Evolutionary conservation across 2,113 vertebrate genomes (phyloP).

Genomic region (Boulengeromyrus knoepffleri): DNA sequence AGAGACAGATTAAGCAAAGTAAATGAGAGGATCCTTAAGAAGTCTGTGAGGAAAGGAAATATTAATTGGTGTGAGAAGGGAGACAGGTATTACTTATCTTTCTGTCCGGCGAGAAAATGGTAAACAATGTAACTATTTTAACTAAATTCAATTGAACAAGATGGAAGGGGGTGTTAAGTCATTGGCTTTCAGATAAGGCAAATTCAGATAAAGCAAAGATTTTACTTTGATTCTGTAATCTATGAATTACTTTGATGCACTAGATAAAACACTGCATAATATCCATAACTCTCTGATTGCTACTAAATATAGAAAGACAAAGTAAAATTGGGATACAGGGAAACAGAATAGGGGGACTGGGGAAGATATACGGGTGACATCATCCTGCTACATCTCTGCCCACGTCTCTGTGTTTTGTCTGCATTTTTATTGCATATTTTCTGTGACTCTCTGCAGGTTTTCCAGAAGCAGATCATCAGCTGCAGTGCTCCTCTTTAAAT

Average conservation of each 20-base stretch:
- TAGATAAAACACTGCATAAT: slow-evolving; percentile 16
- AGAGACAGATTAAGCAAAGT: not conserved
- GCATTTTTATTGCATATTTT: not conserved
- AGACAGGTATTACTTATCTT: not conserved
- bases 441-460: not conserved
- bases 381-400: slow-evolving; percentile 36
- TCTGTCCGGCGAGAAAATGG: not conserved
- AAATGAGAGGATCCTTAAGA: not conserved
- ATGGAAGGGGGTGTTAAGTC: slow-evolving; percentile 27
- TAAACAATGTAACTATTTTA: not conserved
- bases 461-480: slow-evolving; percentile 1
- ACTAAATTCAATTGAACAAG: not conserved
- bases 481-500: not conserved
- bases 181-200: slow-evolving; percentile 12
- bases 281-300: slow-evolving; percentile 35
- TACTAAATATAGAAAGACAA: slow-evolving; percentile 48
- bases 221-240: not conserved
- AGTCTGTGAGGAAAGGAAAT: not conserved
- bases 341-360: slow-evolving; percentile 18
- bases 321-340: slow-evolving; percentile 22
- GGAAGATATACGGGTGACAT: slow-evolving; percentile 56
- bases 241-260: slow-evolving; percentile 2
- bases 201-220: not conserved
- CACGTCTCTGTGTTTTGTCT: not conserved
- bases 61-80: not conserved